phyloP scores from a whole-genome alignment of 2,888 invertebrate genomes.

The Cheilosia variabilis region DNA sequence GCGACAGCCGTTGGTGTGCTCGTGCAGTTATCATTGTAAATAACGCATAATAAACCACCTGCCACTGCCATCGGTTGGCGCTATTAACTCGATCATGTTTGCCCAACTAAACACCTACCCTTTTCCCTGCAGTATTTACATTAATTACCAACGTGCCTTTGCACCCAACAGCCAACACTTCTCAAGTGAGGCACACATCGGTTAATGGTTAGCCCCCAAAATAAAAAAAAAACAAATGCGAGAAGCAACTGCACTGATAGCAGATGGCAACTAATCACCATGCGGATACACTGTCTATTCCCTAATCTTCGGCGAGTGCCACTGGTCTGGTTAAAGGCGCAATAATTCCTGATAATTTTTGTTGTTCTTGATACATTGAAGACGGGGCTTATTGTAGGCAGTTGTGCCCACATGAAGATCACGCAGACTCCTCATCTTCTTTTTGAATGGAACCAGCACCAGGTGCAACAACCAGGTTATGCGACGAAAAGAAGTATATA shows the following conservation, averaged over 20 bases:
- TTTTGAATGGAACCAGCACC: slow-evolving; percentile 72
- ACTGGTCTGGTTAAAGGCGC: slow-evolving; percentile 46
- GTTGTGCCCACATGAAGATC: slow-evolving; percentile 47
- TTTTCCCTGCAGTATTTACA: slow-evolving; percentile 12
- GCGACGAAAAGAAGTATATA: slow-evolving; percentile 38
- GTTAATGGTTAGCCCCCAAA: neutral
- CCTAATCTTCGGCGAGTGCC: slow-evolving; percentile 51
- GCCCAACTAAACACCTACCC: slow-evolving; percentile 16
- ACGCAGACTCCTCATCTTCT: slow-evolving; percentile 46
- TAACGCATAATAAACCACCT: slow-evolving; percentile 64
- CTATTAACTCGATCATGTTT: slow-evolving; percentile 39
- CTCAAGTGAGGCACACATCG: slow-evolving; percentile 6
- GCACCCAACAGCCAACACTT: slow-evolving; percentile 5
- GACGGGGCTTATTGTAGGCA: slow-evolving; percentile 10
- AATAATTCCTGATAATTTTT: slow-evolving; percentile 30
- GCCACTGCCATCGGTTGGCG: slow-evolving; percentile 69
- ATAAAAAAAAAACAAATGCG: neutral
- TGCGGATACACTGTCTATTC: slow-evolving; percentile 10
- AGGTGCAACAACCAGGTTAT: slow-evolving; percentile 73
- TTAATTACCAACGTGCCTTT: slow-evolving; percentile 16
- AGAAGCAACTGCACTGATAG: neutral
- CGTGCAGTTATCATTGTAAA: slow-evolving; percentile 46
- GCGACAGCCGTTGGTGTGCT: slow-evolving; percentile 15
- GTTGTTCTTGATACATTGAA: slow-evolving; percentile 29
- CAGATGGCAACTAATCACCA: slow-evolving; percentile 53